Percentiles rank a stretch among this genome's conserved stretches.
Evolutionary conservation across 2,113 vertebrate species (phyloP).

Genomic region (Tragelaphus imberbis): DNA sequence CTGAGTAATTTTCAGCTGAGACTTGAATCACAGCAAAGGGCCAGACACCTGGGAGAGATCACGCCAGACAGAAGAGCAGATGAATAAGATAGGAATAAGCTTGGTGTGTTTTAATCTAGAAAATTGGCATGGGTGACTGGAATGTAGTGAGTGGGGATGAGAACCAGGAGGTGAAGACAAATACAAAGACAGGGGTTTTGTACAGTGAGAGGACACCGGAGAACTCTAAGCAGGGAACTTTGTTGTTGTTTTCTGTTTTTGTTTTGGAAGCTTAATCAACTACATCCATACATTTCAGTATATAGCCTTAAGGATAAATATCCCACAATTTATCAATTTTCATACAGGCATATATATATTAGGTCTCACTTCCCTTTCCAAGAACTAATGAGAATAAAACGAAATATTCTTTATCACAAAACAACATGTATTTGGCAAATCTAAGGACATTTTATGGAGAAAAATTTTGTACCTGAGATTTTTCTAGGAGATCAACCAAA

Average conservation of each 20-base stretch:
- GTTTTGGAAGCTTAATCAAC: neutral
- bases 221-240: neutral
- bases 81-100: neutral
- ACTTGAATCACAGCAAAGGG: neutral
- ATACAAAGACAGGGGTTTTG: neutral
- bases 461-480: slow-evolving; percentile 90
- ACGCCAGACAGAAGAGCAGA: neutral
- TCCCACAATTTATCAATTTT: neutral
- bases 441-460: neutral
- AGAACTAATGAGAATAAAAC: neutral
- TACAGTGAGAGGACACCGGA: neutral
- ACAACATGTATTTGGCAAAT: neutral
- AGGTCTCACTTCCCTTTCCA: neutral
- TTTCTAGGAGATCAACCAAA: slow-evolving; percentile 98
- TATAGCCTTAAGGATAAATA: neutral
- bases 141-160: neutral
- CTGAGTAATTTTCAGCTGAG: neutral
- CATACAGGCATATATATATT: neutral
- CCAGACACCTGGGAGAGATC: neutral
- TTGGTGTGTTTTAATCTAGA: neutral
- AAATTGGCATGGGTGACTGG: neutral
- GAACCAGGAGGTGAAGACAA: neutral
- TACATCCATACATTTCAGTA: neutral
- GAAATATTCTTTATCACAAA: neutral
- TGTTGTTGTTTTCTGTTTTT: neutral